Base-by-base conservation (phyloP, 2,888 invertebrate genomes). In the Ernsta delagoae region DNA sequence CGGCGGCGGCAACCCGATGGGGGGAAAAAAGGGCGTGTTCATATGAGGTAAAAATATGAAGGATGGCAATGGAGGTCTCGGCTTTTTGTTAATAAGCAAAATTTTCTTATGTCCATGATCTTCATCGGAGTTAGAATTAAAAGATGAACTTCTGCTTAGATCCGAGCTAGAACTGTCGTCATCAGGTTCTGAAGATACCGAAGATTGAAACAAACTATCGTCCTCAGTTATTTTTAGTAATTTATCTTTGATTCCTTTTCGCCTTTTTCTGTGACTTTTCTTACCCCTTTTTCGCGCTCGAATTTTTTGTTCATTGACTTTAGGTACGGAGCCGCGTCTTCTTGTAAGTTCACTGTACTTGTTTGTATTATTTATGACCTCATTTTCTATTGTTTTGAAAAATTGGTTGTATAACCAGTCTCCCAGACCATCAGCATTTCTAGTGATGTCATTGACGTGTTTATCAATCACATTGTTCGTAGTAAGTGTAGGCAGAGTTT, bases 401-500 rank as follows among this genome's bases (percentile, higher is more conserved):
- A 93, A 93, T 72, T 92, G 91, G 71, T 90, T 90, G 71, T 92
- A 92, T 8, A 93, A 80, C 92, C 92, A 93, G 71, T 92, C 90
- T 16, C 92, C 85, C 43, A 92, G 81, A 63, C 90, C 89, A 53
- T 89, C 88, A 4, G 86, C 80, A 53, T 88, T 87, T 76, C 87
- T 87, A 3, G 85, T 73, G 62, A 86, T 83, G 68, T 83, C 83
- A 56, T 85, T 84, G 3, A 84, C 79, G 70, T 83, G 84, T 36
- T 78, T 73, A 67, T 85, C 81, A 8, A 85, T 73, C 1, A 76
- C 70, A 61, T 75, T 78, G 1, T 71, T 64, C 1, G 77, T 71
- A 5, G 83, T 78, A 12, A 77, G 71, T 0, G 82, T 78, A 16
- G 77, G 72, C 0, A 79, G 72, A 41, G 78, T 78, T 34, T 75